Evolutionary conservation across 2,888 invertebrate species (phyloP).

Genomic region (Drosophila basisetae): DNA sequence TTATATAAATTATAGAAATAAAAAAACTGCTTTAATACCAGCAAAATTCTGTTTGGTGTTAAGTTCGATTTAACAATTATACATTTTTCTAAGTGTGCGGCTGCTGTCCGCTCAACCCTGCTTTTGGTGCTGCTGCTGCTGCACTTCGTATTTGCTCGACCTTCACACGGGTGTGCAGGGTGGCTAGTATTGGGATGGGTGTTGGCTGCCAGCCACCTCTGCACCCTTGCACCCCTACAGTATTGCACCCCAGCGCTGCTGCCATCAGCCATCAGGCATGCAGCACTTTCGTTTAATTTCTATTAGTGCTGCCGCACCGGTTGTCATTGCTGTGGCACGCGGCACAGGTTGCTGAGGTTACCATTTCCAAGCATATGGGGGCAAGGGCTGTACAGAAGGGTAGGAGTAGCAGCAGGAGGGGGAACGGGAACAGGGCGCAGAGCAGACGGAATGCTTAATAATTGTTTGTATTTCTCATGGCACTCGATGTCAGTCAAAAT

Average conservation of each 20-base stretch:
- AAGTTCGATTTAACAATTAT: background rate
- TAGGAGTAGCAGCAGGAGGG: background rate
- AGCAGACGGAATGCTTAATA: slow-evolving; percentile 43
- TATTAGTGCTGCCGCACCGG: slow-evolving; percentile 70
- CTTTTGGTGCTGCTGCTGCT: slow-evolving; percentile 16
- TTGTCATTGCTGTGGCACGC: slow-evolving; percentile 74
- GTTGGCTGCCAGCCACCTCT: slow-evolving; percentile 23
- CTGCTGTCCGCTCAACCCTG: slow-evolving; percentile 11
- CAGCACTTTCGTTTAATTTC: slow-evolving; percentile 81
- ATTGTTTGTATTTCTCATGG: slow-evolving; percentile 79
- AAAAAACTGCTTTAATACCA: background rate
- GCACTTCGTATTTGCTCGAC: slow-evolving; percentile 59
- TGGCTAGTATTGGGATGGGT: slow-evolving; percentile 25
- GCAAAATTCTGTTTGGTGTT: background rate
- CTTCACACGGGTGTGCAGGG: slow-evolving; percentile 55
- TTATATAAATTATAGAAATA: background rate
- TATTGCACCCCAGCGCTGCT: background rate
- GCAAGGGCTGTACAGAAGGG: slow-evolving; percentile 6
- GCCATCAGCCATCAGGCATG: slow-evolving; percentile 9
- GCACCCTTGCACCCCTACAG: background rate
- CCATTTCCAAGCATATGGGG: slow-evolving; percentile 35
- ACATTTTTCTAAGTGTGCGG: slow-evolving; percentile 1
- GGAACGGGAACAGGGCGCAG: background rate
- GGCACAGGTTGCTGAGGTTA: slow-evolving; percentile 77
- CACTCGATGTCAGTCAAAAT: slow-evolving; percentile 80